phyloP scores from a whole-genome alignment of 2,888 invertebrate species.

The Drosophila lacicola region DNA sequence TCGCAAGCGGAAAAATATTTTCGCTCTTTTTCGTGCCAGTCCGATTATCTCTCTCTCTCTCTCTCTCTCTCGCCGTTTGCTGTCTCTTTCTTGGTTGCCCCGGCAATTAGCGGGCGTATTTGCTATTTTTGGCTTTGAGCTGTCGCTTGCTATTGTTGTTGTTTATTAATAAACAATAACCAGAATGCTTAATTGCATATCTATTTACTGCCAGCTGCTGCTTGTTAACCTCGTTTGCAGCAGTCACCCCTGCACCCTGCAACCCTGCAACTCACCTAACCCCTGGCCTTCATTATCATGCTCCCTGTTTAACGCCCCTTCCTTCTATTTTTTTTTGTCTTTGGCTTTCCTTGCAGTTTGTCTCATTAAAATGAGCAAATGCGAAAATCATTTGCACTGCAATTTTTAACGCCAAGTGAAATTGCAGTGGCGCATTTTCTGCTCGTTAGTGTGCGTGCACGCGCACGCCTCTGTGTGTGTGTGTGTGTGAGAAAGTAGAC shows the following conservation, averaged over 20 bases:
- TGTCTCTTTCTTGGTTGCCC: constrained; percentile 47
- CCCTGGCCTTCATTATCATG: constrained; percentile 37
- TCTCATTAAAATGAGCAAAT: constrained; percentile 68
- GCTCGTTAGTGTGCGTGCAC: constrained; percentile 42
- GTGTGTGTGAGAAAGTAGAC: constrained; percentile 33
- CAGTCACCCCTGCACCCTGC: background rate
- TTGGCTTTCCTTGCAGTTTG: constrained; percentile 46
- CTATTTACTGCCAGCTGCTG: constrained; percentile 51
- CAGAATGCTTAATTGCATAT: constrained; percentile 72
- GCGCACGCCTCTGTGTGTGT: constrained; percentile 11
- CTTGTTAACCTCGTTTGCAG: constrained; percentile 49
- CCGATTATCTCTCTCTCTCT: constrained; percentile 4
- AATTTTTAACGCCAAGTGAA: constrained; percentile 33
- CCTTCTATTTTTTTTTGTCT: constrained; percentile 13
- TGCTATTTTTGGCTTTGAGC: constrained; percentile 25
- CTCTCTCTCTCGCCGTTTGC: background rate
- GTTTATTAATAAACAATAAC: constrained; percentile 78
- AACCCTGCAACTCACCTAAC: background rate
- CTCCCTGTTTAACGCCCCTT: background rate
- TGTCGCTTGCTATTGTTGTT: constrained; percentile 38
- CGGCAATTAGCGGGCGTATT: constrained; percentile 62
- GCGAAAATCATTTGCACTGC: constrained; percentile 58
- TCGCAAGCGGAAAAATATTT: constrained; percentile 35
- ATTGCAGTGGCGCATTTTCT: constrained; percentile 47
- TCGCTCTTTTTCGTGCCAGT: constrained; percentile 10